These are phyloP conservation scores for Mormyrops attenuatus DNA, from an alignment of 2,797 vertebrate genomes.

Conservation along the genomic window DNA sequence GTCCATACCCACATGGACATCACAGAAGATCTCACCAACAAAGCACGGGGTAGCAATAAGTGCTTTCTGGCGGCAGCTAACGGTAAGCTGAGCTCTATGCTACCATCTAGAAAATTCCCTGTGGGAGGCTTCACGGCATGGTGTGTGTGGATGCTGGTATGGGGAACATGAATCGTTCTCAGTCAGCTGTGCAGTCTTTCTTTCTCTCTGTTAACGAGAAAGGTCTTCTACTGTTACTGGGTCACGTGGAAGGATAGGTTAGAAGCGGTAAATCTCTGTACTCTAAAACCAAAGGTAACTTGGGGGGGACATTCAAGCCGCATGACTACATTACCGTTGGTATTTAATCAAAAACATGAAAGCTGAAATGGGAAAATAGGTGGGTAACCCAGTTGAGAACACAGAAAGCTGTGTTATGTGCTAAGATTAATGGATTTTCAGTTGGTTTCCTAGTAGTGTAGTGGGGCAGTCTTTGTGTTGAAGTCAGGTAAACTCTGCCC, in stretches of 20 bases:
- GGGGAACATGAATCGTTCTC: not conserved
- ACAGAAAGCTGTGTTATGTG: not conserved
- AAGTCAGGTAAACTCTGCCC: not conserved
- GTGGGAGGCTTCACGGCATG: not conserved
- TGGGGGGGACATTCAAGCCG: not conserved
- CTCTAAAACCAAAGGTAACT: not conserved
- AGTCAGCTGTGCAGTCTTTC: not conserved
- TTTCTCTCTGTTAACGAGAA: not conserved
- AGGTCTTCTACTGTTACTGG: not conserved
- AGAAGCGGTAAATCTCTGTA: not conserved
- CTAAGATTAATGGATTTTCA: not conserved
- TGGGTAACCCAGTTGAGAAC: not conserved
- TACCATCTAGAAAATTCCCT: not conserved
- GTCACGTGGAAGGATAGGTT: not conserved
- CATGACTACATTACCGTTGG: not conserved
- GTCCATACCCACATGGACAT: constrained; percentile 90
- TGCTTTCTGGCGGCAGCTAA: constrained; percentile 86
- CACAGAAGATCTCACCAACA: constrained; percentile 89
- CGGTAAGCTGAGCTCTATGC: constrained; percentile 58
- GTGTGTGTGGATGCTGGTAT: not conserved
- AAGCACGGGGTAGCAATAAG: constrained; percentile 86
- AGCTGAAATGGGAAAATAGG: not conserved
- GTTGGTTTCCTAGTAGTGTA: not conserved
- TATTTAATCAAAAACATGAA: not conserved
- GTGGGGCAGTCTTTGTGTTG: not conserved